Percentiles rank a stretch among this genome's conserved stretches.
Evolutionary conservation across 2,113 vertebrate species (phyloP).

Genomic region (Ailuropoda melanoleuca): DNA sequence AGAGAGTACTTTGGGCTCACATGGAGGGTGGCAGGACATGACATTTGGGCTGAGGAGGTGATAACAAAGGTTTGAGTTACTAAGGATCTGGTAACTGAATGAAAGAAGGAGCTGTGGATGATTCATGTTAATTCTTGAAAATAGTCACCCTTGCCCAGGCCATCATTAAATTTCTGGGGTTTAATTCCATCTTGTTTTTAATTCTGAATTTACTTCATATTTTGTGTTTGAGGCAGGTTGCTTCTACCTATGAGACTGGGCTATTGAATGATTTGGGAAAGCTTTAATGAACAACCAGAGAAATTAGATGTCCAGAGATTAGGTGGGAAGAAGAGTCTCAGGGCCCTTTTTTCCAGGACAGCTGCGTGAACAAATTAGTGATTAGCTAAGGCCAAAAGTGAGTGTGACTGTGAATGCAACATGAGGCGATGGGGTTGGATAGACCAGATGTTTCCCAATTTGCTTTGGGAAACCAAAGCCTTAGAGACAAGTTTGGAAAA

Average conservation of each 20-base stretch:
- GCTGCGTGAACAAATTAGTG: not conserved
- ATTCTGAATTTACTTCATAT: not conserved
- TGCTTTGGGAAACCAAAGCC: constrained; percentile 63
- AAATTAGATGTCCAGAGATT: not conserved
- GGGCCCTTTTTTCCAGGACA: not conserved
- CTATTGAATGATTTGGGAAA: not conserved
- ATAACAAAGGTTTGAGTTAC: not conserved
- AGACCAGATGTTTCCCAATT: constrained; percentile 56
- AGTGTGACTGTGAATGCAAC: not conserved
- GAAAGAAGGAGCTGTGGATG: not conserved
- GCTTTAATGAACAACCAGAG: not conserved
- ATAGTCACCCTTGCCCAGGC: not conserved
- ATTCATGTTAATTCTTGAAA: not conserved
- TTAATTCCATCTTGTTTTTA: not conserved
- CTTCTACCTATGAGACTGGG: not conserved
- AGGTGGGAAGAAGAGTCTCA: not conserved
- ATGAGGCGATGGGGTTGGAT: not conserved
- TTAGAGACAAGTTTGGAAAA: constrained; percentile 31
- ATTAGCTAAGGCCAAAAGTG: not conserved
- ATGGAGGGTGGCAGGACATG: not conserved
- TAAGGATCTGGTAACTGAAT: not conserved
- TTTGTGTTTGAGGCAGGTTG: not conserved
- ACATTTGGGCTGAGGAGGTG: not conserved
- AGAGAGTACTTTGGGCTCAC: not conserved
- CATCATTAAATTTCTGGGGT: not conserved